phyloP scores from a whole-genome alignment of 1,140 invertebrate species.

The Planococcus citri region DNA sequence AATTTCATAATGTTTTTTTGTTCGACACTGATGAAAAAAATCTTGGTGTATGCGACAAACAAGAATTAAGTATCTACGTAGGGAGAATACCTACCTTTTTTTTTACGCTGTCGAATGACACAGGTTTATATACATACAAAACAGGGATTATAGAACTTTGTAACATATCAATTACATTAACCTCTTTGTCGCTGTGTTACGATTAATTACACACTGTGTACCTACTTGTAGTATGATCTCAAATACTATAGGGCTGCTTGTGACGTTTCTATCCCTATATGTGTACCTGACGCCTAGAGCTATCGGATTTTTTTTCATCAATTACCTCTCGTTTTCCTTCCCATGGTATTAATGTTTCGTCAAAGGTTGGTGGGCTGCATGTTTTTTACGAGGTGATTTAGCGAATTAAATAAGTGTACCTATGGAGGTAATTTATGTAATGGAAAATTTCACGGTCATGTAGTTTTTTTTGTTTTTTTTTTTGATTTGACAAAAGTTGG shows the following conservation, averaged over 20 bases:
- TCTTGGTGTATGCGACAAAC: too few relatives aligned
- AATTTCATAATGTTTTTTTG: not conserved
- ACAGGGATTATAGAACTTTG: conserved; percentile 12
- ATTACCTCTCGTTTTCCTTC: not conserved
- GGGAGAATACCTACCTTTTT: too few relatives aligned
- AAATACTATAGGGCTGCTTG: not conserved
- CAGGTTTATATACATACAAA: not conserved
- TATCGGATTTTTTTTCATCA: conserved; percentile 15
- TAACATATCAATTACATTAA: conserved; percentile 19
- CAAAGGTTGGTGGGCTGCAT: too few relatives aligned
- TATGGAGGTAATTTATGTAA: too few relatives aligned
- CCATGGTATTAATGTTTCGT: too few relatives aligned
- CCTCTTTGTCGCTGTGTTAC: not conserved
- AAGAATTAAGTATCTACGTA: too few relatives aligned
- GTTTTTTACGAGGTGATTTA: too few relatives aligned
- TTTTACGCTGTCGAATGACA: not conserved
- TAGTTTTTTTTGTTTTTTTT: too few relatives aligned
- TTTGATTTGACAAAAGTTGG: too few relatives aligned
- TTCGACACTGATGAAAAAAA: not conserved
- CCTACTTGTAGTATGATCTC: not conserved
- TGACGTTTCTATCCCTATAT: not conserved
- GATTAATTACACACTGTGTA: conserved; percentile 13
- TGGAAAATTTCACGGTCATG: too few relatives aligned
- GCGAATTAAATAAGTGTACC: too few relatives aligned
- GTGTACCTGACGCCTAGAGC: conserved; percentile 14